Percentiles rank a stretch among this genome's conserved stretches.
Conservation (phyloP, 2,797 vertebrate species). For the Triplophysa bombifrons region DNA sequence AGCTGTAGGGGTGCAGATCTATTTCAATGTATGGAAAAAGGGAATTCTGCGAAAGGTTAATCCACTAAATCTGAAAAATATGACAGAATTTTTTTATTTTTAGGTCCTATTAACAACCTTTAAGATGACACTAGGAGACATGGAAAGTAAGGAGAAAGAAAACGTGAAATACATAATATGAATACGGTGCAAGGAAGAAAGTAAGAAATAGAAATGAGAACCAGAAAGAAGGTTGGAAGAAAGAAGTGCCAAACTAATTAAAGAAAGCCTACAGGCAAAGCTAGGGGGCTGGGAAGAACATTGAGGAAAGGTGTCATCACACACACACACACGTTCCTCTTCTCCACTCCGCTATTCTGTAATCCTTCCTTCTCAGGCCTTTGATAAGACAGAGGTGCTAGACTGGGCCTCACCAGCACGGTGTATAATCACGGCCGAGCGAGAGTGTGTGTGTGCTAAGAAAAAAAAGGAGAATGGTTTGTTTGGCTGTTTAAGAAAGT, state of each 20-base stretch:
- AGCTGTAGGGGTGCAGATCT: not conserved
- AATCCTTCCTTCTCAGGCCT: conserved; percentile 28
- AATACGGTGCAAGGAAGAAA: conserved; percentile 32
- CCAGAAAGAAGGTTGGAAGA: conserved; percentile 57
- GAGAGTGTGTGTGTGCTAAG: conserved; percentile 5
- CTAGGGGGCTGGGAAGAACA: conserved; percentile 65
- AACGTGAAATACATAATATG: conserved; percentile 64
- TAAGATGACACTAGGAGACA: not conserved
- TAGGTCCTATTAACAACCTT: not conserved
- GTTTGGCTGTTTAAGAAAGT: conserved; percentile 50
- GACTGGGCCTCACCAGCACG: conserved; percentile 47
- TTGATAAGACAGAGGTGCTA: conserved; percentile 56
- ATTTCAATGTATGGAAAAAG: not conserved
- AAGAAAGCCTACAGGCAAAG: conserved; percentile 64
- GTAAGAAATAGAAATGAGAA: conserved; percentile 21
- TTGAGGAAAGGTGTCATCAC: conserved; percentile 75
- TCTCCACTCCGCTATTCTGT: conserved; percentile 8
- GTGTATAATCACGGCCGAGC: conserved; percentile 26
- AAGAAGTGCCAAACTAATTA: conserved; percentile 70
- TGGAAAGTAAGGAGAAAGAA: conserved; percentile 45
- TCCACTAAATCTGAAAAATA: not conserved
- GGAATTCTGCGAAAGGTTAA: not conserved
- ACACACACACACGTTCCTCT: conserved; percentile 62
- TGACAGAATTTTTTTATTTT: not conserved
- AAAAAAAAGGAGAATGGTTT: conserved; percentile 28